phyloP scores from a whole-genome alignment of 2,797 vertebrate species.

The Antennarius maculatus region DNA sequence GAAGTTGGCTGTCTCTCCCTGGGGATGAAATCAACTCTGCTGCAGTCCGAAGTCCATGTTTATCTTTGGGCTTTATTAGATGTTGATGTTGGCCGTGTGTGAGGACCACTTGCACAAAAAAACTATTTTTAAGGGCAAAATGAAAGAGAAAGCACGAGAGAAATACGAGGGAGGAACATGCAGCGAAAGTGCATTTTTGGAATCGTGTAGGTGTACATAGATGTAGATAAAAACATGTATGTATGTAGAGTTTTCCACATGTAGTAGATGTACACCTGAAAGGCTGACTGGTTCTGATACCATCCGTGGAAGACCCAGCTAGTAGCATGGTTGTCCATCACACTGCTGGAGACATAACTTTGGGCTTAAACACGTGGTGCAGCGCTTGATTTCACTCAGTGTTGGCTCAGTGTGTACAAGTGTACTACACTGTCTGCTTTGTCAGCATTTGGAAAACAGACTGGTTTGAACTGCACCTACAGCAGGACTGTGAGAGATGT shows the following conservation, averaged over 20 bases:
- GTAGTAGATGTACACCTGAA: background rate
- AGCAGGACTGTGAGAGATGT: conserved; percentile 51
- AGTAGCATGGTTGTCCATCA: conserved; percentile 39
- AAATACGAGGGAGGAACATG: conserved; percentile 9
- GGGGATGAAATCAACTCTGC: conserved; percentile 84
- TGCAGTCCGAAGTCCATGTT: conserved; percentile 79
- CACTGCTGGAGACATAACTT: conserved; percentile 21
- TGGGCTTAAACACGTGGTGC: conserved; percentile 13
- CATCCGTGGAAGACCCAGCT: conserved; percentile 16
- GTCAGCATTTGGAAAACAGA: conserved; percentile 67
- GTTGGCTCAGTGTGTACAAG: conserved; percentile 31
- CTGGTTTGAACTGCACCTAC: conserved; percentile 47
- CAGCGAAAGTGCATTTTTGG: conserved; percentile 13
- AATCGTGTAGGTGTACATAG: conserved; percentile 38
- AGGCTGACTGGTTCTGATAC: background rate
- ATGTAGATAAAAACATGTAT: conserved; percentile 29
- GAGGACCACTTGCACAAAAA: conserved; percentile 81
- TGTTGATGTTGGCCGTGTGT: conserved; percentile 83
- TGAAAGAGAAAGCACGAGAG: conserved; percentile 23
- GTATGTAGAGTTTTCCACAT: conserved; percentile 27
- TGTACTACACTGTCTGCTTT: conserved; percentile 50
- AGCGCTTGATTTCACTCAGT: conserved; percentile 41
- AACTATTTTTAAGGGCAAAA: conserved; percentile 73
- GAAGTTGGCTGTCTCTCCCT: conserved; percentile 79
- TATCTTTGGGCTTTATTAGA: conserved; percentile 85